These are phyloP conservation scores for Athalia cordata DNA, from an alignment of 2,888 invertebrate species.

Conservation along the genomic window DNA sequence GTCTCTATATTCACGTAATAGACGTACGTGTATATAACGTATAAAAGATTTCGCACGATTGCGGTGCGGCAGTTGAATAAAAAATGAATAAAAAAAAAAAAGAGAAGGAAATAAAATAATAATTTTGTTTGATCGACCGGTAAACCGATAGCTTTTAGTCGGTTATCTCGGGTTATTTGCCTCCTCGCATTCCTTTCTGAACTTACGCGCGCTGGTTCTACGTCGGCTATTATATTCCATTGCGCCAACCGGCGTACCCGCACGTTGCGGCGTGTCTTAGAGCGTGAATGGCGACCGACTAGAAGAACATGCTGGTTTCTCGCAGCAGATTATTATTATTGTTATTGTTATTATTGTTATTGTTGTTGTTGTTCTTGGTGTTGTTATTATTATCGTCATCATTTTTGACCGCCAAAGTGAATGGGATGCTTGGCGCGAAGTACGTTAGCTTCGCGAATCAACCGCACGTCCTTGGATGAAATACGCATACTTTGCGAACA, in stretches of 20 bases:
- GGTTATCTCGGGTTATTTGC: slow-evolving; percentile 25
- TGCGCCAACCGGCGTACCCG: slow-evolving; percentile 21
- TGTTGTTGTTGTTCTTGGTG: neutral
- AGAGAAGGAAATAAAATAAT: neutral
- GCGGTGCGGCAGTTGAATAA: no score
- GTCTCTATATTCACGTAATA: no score
- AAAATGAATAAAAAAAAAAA: neutral
- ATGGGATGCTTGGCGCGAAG: slow-evolving; percentile 27
- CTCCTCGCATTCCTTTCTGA: slow-evolving; percentile 19
- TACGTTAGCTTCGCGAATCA: neutral
- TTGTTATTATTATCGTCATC: slow-evolving; percentile 10
- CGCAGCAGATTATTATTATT: neutral
- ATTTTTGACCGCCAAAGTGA: slow-evolving; percentile 37
- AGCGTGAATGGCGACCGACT: slow-evolving; percentile 33
- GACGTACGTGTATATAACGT: no score
- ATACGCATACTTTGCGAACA: slow-evolving; percentile 17
- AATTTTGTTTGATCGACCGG: slow-evolving; percentile 22
- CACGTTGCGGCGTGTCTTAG: neutral
- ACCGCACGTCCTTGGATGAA: slow-evolving; percentile 17
- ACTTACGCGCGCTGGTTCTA: neutral
- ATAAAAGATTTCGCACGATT: no score
- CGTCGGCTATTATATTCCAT: slow-evolving; percentile 29
- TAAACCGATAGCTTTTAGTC: slow-evolving; percentile 15
- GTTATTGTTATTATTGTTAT: neutral
- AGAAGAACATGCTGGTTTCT: neutral